Evolutionary conservation across 1,140 invertebrate genomes (phyloP).

Genomic region (Solenopsis fugax): DNA sequence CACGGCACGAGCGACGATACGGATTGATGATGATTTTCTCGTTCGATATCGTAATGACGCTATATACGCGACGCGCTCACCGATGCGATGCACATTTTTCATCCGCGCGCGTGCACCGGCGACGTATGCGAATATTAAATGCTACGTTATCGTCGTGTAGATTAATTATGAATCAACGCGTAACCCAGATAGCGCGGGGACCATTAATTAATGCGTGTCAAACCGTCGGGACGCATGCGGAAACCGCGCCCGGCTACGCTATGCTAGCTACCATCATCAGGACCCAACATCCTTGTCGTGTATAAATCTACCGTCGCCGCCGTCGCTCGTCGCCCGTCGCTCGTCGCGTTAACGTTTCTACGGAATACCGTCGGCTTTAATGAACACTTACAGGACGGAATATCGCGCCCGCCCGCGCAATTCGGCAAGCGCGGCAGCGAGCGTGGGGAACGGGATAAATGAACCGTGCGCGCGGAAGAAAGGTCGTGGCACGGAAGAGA

Average conservation of each 20-base stretch:
- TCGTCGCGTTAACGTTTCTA: conserved; percentile 60
- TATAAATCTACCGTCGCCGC: conserved; percentile 43
- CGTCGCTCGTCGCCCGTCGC: not conserved
- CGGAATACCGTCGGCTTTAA: conserved; percentile 67
- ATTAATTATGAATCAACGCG: conserved; percentile 64
- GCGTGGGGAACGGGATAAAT: conserved; percentile 67
- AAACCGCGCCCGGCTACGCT: conserved; percentile 38
- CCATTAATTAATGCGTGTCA: conserved; percentile 60
- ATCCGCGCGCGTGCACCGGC: conserved; percentile 8
- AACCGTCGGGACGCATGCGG: conserved; percentile 55
- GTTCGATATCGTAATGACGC: not conserved
- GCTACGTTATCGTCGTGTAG: conserved; percentile 38
- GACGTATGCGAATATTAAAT: conserved; percentile 55
- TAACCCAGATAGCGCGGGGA: conserved; percentile 39
- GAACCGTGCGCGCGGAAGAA: conserved; percentile 72
- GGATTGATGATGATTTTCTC: conserved; percentile 57
- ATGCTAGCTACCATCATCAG: conserved; percentile 31
- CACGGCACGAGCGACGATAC: conserved; percentile 24
- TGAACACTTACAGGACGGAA: conserved; percentile 74
- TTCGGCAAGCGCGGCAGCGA: conserved; percentile 55
- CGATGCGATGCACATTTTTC: conserved; percentile 47
- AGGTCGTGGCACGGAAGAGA: conserved; percentile 74
- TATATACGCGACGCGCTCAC: not conserved
- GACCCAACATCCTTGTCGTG: conserved; percentile 24
- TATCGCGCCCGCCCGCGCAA: conserved; percentile 65